Evolutionary conservation across 1,140 invertebrate species (phyloP), one percentile per base, ranked within the genome.

Genomic region (Probaryconus sp.): DNA sequence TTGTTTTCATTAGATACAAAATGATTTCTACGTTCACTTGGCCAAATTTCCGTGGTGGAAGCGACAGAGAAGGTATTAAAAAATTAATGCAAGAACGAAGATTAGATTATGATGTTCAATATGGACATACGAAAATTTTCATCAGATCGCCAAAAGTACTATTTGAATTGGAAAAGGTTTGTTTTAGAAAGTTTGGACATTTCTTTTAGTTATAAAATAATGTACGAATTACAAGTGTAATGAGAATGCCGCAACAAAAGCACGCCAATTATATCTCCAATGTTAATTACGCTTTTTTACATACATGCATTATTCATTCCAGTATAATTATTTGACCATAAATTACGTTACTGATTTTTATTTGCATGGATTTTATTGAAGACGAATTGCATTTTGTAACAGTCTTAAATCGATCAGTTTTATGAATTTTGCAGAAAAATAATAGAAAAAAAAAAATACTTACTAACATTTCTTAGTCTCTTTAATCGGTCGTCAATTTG

Each of bases 101-200:
- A 14, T 93, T 97, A 61, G 86, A 89, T 0, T 83, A 92, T 64
- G 97, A 99, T 81, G 96, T 98, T 2, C 95, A 95, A 80, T 98
- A 95, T 79, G 97, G 97, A 5, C 94, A 95, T 70, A 98, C 96
- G 1, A 99, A 99, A 87, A 91, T 99, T 37, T 99, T 99, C 79
- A 96, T 99, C 75, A 91, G 96, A 45, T 92, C 93, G 10, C 97
- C 98, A 0, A 91, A 92, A 72, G 98, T 97, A 0, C 87, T 99
- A 1, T 98, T 98, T 83, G 89, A 92, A 0, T 84, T 99, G 73
- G 97, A 99, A 88, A 92, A 94, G 79, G 89, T 91, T 81, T 80
- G 58, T 68, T 24, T 24, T 24, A 24, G 3, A 24, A 24, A 24
- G 21, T 24, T 24, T 38, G 35, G 2, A 38, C 5, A 38, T 17